Evolutionary conservation across 2,113 vertebrate species (phyloP).

Genomic region (Pristiophorus japonicus): DNA sequence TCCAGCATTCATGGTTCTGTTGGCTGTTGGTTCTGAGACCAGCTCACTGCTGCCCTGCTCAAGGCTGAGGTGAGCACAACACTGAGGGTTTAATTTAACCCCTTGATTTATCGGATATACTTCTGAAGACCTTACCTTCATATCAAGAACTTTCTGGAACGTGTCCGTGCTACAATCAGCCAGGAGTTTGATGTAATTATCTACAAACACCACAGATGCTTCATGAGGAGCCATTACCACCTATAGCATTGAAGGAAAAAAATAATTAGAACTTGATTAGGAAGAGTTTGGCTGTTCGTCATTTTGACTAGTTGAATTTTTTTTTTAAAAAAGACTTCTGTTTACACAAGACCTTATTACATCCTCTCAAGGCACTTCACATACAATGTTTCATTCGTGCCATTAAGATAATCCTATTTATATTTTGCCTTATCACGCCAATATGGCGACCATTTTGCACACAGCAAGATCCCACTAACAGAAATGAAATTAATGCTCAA

Average conservation of each 20-base stretch:
- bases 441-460: neutral
- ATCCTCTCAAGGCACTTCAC: neutral
- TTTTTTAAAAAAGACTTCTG: neutral
- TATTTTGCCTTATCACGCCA: neutral
- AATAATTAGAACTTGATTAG: neutral
- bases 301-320: neutral
- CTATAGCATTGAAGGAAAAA: slow-evolving; percentile 49
- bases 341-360: neutral
- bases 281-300: neutral
- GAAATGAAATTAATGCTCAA: neutral
- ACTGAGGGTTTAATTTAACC: neutral
- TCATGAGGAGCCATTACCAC: slow-evolving; percentile 98
- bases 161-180: slow-evolving; percentile 89
- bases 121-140: slow-evolving; percentile 72
- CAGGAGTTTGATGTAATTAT: slow-evolving; percentile 98
- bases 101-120: neutral
- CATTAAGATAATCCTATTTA: neutral
- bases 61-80: neutral
- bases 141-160: slow-evolving; percentile 98
- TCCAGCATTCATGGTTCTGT: neutral
- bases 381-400: neutral
- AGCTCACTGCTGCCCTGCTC: neutral
- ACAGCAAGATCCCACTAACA: neutral
- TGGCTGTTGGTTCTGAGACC: neutral
- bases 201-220: slow-evolving; percentile 83